phyloP scores from a whole-genome alignment of 2,797 vertebrate genomes.

The Cirrhinus molitorella region DNA sequence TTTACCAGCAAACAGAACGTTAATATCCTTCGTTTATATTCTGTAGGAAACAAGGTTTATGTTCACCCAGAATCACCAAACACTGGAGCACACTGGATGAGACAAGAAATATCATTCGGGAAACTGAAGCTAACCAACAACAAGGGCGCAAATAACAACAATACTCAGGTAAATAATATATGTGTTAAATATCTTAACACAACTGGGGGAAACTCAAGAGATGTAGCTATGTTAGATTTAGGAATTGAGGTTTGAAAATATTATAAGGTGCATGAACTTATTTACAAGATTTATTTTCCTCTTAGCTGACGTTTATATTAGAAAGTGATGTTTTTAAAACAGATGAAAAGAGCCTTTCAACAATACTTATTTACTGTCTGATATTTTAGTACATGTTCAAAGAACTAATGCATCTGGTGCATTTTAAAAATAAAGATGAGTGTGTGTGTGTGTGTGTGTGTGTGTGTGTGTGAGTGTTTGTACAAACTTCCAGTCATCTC shows the following conservation, averaged over 20 bases:
- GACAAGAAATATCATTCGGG: conserved; percentile 97
- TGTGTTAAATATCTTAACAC: no score
- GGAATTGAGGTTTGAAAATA: background rate
- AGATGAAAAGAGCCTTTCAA: background rate
- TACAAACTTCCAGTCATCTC: conserved; percentile 21
- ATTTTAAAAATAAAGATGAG: conserved; percentile 6
- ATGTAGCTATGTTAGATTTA: background rate
- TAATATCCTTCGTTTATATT: background rate
- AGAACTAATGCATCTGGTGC: background rate
- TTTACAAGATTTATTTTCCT: background rate
- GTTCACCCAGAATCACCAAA: conserved; percentile 97
- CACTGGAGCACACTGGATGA: conserved; percentile 98
- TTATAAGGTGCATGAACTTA: background rate
- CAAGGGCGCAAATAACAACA: conserved; percentile 97
- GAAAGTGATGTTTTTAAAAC: background rate
- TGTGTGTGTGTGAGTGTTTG: background rate
- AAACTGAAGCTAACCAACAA: conserved; percentile 98
- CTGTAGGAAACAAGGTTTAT: conserved; percentile 94
- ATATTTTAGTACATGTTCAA: background rate
- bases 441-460: background rate
- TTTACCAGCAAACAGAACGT: background rate
- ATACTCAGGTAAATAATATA: conserved; percentile 90
- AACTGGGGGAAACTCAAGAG: no score
- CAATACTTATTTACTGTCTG: background rate
- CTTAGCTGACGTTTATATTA: background rate